Evolutionary conservation across 1,140 invertebrate species (phyloP).

Genomic region (Magallana ariakensis): DNA sequence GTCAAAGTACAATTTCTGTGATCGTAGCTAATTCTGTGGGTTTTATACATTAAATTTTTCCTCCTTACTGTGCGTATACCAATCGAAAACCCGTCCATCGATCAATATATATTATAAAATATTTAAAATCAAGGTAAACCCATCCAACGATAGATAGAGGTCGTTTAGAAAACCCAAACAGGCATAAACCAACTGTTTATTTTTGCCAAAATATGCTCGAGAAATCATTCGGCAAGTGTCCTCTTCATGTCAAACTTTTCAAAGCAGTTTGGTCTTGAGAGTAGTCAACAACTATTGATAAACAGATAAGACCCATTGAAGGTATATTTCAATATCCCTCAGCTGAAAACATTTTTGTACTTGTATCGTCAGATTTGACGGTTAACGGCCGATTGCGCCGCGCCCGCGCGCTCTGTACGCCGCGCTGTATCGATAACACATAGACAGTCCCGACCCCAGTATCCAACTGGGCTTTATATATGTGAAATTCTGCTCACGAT

Average conservation of each 20-base stretch:
- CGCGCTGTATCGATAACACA: background rate
- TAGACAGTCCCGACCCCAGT: background rate
- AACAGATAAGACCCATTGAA: constrained; percentile 30
- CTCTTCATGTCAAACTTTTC: constrained; percentile 28
- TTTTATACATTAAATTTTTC: too few species aligned
- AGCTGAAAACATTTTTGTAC: background rate
- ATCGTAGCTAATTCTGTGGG: too few species aligned
- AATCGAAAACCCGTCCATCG: background rate
- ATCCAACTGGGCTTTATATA: constrained; percentile 16
- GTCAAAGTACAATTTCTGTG: too few species aligned
- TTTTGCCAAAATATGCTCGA: constrained; percentile 27
- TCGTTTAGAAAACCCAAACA: background rate
- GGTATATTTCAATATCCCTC: constrained; percentile 32
- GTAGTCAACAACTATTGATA: constrained; percentile 34
- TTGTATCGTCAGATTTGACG: background rate
- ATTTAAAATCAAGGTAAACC: constrained; percentile 20
- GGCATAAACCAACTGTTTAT: constrained; percentile 28
- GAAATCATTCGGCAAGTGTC: constrained; percentile 15
- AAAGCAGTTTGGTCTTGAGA: constrained; percentile 24
- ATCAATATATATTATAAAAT: background rate
- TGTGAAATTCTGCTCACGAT: constrained; percentile 31
- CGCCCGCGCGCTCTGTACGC: background rate
- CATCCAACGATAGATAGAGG: background rate
- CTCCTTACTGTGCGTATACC: background rate
- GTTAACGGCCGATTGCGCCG: background rate